Evolutionary conservation across 2,113 vertebrate species (phyloP).

Genomic region (Eurystomus gularis): DNA sequence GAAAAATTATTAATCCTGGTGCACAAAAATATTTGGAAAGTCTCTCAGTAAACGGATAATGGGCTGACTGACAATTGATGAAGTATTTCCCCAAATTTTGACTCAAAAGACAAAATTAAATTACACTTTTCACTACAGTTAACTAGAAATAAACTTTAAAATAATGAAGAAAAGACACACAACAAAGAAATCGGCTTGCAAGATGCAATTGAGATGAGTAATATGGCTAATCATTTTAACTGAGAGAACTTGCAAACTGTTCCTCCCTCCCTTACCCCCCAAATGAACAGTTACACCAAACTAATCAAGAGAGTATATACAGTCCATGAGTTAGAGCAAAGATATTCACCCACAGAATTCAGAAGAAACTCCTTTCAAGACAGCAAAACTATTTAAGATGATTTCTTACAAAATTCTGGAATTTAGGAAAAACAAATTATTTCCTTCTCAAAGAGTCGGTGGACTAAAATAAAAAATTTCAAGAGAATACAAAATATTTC

Average conservation of each 20-base stretch:
- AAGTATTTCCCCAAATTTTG: not conserved
- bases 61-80: not conserved
- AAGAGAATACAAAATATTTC: not conserved
- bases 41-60: not conserved
- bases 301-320: not conserved
- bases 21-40: not conserved
- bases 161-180: not conserved
- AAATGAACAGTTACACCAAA: not conserved
- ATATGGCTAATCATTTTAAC: not conserved
- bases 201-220: not conserved
- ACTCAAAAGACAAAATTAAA: not conserved
- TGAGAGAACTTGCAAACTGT: not conserved
- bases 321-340: not conserved
- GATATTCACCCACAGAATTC: not conserved
- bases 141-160: not conserved
- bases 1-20: not conserved
- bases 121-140: not conserved
- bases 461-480: not conserved
- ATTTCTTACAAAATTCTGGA: not conserved
- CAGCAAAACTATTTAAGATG: not conserved
- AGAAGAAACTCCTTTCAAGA: not conserved
- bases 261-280: rapidly evolving
- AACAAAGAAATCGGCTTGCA: not conserved
- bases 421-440: not conserved
- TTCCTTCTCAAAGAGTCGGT: not conserved